A percentile compares a stretch with the other conserved stretches of the same genome.
phyloP scores from a whole-genome alignment of 2,797 vertebrate species.

The Thripadectes ignobilis region DNA sequence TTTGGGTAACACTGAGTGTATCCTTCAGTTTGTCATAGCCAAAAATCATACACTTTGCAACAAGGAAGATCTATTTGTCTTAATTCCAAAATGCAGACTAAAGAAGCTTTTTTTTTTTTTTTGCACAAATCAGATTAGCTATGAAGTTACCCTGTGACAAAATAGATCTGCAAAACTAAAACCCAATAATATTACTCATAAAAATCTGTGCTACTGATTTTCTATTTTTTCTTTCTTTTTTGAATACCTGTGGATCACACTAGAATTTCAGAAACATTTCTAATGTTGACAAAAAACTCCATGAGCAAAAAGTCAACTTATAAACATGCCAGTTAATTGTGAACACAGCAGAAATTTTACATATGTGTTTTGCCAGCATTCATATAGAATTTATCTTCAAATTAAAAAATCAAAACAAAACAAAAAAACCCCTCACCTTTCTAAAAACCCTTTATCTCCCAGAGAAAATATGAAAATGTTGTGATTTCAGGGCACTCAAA shows the following conservation, averaged over 20 bases:
- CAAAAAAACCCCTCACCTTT: neutral
- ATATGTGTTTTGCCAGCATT: neutral
- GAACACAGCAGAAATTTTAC: neutral
- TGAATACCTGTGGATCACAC: neutral
- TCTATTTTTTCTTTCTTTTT: neutral
- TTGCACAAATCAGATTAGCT: neutral
- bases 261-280: neutral
- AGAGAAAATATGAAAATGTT: neutral
- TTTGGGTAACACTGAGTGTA: neutral
- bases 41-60: neutral
- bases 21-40: neutral
- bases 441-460: fast-evolving
- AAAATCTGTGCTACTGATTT: neutral
- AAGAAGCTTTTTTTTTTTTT: neutral
- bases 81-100: neutral
- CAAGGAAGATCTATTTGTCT: neutral
- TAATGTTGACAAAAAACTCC: neutral
- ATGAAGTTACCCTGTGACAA: neutral
- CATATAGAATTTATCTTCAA: neutral
- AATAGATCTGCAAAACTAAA: neutral
- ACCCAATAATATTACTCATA: neutral
- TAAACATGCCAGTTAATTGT: neutral
- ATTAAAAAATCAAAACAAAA: neutral
- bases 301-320: neutral
- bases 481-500: neutral